Conservation (phyloP, 1,140 invertebrate species). For the Thalassaphorura encarpata region DNA sequence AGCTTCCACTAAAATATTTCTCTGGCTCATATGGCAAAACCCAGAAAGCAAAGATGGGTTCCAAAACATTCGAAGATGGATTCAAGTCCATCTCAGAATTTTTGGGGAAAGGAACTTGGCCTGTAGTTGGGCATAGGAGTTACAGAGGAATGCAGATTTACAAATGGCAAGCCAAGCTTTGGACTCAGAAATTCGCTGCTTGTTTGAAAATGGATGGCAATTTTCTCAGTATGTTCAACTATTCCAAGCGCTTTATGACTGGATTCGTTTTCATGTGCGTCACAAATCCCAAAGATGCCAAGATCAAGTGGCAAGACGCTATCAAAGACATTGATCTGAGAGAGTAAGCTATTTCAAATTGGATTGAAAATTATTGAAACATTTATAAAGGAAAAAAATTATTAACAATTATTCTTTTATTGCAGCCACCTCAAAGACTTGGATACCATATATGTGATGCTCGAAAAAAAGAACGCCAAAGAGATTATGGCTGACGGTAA, state of each 20-base stretch:
- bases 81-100: slow-evolving; percentile 10
- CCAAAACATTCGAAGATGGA: slow-evolving; percentile 4
- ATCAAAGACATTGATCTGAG: no score
- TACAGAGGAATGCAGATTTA: slow-evolving; percentile 12
- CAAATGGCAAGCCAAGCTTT: slow-evolving; percentile 25
- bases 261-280: slow-evolving; percentile 17
- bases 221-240: neutral
- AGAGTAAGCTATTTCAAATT: neutral
- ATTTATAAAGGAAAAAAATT: neutral
- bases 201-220: neutral
- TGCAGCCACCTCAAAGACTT: slow-evolving; percentile 43
- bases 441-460: slow-evolving; percentile 44
- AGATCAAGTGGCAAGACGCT: neutral
- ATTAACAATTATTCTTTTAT: slow-evolving; percentile 13
- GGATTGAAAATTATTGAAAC: slow-evolving; percentile 16
- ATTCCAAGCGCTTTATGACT: slow-evolving; percentile 2
- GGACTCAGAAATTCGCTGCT: no score
- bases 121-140: slow-evolving; percentile 21
- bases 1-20: no score
- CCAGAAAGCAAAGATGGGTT: no score
- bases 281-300: slow-evolving; percentile 12
- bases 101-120: slow-evolving; percentile 21
- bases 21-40: no score
- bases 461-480: slow-evolving; percentile 44
- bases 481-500: slow-evolving; percentile 44